Evolutionary conservation across 1,140 invertebrate genomes (phyloP), one percentile per base, ranked within the genome.

Genomic region (Musca vetustissima): DNA sequence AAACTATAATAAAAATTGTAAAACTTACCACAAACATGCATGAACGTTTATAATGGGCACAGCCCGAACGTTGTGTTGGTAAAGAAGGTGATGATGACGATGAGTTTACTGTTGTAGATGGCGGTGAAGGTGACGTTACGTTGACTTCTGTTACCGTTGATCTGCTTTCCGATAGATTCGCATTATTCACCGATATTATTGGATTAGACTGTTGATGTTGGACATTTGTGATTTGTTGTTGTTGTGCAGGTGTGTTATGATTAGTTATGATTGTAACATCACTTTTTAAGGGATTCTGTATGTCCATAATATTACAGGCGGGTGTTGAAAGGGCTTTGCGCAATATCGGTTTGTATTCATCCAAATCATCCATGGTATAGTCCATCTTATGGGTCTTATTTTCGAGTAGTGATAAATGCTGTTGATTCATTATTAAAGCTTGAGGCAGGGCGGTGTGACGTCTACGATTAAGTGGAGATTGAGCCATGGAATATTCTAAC

Each of bases 11-110:
- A n/a, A n/a, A n/a, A n/a, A n/a, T n/a, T n/a, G n/a, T n/a, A n/a
- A n/a, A 21, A 86, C 88, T 88, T 84, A 92, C 91, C 83, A 93
- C 91, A 84, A 92, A 92, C 84, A 92, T 92, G 4, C 90, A 91
- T 76, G 90, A 88, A 75, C 91, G 86, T 76, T 92, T 91, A 72
- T 93, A 93, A 83, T 93, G 91, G 64, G 88, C 87, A 82, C 91
- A 93, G 49, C 91, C 91, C 21, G 78, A 80, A 36, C 78, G 78
- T 57, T 64, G 59, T 24, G 68, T 36, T 43, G 61, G 9, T n/a
- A 25, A 15, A n/a, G n/a, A n/a, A n/a, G n/a, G n/a, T 21, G 59
- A n/a, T 43, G 50, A 11, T 57, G 65, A 9, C 4, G 36, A 2
- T 11, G 25, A 61, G 21, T n/a, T n/a, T n/a, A n/a, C n/a, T n/a